Evolutionary conservation across 2,888 invertebrate species (phyloP).

Genomic region (Drosophila yooni): DNA sequence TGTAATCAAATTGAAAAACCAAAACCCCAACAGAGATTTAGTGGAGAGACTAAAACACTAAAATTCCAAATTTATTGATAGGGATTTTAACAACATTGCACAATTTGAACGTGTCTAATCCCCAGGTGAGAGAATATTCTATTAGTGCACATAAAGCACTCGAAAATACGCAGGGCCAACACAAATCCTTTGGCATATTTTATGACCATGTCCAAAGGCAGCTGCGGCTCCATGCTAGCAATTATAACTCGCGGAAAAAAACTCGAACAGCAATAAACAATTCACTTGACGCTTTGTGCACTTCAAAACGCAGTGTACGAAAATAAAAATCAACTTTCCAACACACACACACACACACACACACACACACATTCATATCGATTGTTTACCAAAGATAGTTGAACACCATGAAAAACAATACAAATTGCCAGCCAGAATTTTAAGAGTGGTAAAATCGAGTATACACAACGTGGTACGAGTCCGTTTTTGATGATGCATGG

Average conservation of each 20-base stretch:
- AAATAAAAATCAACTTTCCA: conserved; percentile 11
- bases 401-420: conserved; percentile 17
- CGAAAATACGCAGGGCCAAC: conserved; percentile 18
- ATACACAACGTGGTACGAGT: conserved; percentile 32
- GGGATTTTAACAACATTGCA: conserved; percentile 3
- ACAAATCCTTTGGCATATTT: conserved; percentile 48
- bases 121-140: conserved; percentile 29
- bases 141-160: conserved; percentile 36
- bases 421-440: conserved; percentile 18
- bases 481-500: conserved; percentile 16
- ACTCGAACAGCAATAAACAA: conserved; percentile 20
- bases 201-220: conserved; percentile 21
- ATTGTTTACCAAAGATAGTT: conserved; percentile 29
- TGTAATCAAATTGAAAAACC: conserved; percentile 2
- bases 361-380: conserved; percentile 7
- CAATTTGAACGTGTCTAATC: conserved; percentile 41
- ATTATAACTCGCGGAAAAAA: conserved; percentile 27
- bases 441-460: conserved; percentile 20
- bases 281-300: conserved; percentile 24
- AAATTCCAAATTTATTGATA: conserved; percentile 19
- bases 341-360: not conserved
- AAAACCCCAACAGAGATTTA: conserved; percentile 3
- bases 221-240: conserved; percentile 21
- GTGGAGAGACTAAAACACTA: not conserved
- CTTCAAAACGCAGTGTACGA: conserved; percentile 12